phyloP scores from a whole-genome alignment of 2,888 invertebrate genomes.

The Leptopilina myrica region DNA sequence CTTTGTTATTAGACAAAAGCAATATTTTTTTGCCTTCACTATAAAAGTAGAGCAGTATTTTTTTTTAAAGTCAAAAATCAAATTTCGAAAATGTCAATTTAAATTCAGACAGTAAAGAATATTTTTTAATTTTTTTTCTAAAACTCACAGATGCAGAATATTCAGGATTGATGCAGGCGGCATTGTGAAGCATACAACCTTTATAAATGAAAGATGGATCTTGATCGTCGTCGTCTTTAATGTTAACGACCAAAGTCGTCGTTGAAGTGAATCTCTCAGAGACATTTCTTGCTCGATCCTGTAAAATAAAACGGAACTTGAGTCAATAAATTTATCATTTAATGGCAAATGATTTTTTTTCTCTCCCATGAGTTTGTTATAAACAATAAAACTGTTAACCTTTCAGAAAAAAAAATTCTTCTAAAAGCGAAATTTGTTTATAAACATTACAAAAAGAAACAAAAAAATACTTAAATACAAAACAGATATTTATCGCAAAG shows the following conservation, averaged over 20 bases:
- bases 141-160: constrained; percentile 87
- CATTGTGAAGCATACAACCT: constrained; percentile 88
- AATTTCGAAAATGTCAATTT: not conserved
- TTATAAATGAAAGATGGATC: constrained; percentile 94
- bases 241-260: constrained; percentile 89
- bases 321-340: not conserved
- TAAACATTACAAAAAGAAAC: too few species aligned
- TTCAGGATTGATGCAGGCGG: constrained; percentile 92
- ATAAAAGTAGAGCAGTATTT: too few species aligned
- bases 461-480: too few species aligned
- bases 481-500: too few species aligned
- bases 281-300: constrained; percentile 91
- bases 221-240: constrained; percentile 93
- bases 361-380: too few species aligned
- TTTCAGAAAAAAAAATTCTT: too few species aligned
- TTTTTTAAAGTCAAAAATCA: not conserved
- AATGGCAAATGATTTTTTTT: too few species aligned
- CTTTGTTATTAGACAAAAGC: too few species aligned
- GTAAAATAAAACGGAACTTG: constrained; percentile 49
- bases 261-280: constrained; percentile 88
- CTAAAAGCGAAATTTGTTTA: too few species aligned
- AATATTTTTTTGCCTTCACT: too few species aligned
- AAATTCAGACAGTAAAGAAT: not conserved
- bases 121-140: constrained; percentile 1
- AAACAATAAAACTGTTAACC: too few species aligned